Conservation (phyloP, 2,888 invertebrate species). For the Schizotus pectinicornis region DNA sequence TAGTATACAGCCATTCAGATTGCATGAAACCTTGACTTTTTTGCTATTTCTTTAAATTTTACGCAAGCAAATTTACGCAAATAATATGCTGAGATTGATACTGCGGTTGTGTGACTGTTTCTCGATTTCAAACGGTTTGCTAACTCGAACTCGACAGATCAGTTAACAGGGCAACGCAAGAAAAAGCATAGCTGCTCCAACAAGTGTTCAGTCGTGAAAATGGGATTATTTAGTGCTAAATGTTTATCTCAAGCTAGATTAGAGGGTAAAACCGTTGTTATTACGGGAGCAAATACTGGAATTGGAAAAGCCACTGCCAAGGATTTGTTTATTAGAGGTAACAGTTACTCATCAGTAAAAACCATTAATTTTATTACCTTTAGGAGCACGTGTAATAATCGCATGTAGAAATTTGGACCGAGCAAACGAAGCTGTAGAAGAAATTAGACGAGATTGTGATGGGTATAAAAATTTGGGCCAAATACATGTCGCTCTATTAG, state of each 20-base stretch:
- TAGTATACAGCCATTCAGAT: too few species aligned
- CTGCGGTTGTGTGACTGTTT: too few species aligned
- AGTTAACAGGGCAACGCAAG: too few species aligned
- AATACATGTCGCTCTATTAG: constrained; percentile 59
- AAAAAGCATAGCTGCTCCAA: too few species aligned
- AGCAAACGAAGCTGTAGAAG: constrained; percentile 63
- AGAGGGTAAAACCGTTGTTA: constrained; percentile 55
- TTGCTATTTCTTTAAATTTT: too few species aligned
- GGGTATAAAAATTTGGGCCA: constrained; percentile 51
- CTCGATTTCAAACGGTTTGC: too few species aligned
- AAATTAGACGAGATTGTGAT: constrained; percentile 58
- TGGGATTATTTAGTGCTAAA: constrained; percentile 45
- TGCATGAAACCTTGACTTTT: too few species aligned
- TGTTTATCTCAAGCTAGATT: constrained; percentile 52
- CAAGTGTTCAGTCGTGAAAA: constrained; percentile 9
- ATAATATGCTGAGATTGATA: too few species aligned
- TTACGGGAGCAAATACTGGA: constrained; percentile 45
- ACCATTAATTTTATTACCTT: constrained; percentile 12
- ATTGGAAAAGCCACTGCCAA: constrained; percentile 46
- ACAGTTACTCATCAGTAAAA: background rate
- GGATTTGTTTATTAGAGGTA: constrained; percentile 59
- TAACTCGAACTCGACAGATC: too few species aligned
- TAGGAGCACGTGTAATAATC: constrained; percentile 64
- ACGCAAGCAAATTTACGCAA: too few species aligned
- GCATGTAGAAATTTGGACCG: constrained; percentile 64